Conservation (phyloP, 2,888 invertebrate genomes). For the Chloroclysta siterata region DNA sequence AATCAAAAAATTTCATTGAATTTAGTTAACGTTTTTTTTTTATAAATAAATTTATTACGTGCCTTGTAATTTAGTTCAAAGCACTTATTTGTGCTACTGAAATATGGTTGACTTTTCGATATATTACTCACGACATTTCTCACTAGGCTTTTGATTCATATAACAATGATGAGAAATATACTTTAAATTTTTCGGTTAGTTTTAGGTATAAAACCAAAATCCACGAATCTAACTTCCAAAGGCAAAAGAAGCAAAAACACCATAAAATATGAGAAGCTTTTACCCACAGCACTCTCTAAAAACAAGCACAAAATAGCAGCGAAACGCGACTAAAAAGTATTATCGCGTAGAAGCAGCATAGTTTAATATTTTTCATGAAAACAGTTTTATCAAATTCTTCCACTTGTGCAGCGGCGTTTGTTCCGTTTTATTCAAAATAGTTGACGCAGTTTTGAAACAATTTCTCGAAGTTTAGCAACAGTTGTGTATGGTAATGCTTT, state of each 20-base stretch:
- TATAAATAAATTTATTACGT: too few relatives aligned
- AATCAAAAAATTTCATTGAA: too few relatives aligned
- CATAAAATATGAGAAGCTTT: conserved; percentile 10
- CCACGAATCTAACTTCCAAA: not conserved
- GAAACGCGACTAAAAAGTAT: conserved; percentile 14
- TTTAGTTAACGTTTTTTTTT: too few relatives aligned
- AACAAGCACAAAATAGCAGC: conserved; percentile 10
- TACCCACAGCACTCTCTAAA: conserved; percentile 9
- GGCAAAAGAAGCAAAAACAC: conserved; percentile 5
- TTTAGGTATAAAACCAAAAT: not conserved
- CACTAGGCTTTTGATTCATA: too few relatives aligned
- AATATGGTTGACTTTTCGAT: too few relatives aligned
- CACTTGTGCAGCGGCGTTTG: conserved; percentile 21
- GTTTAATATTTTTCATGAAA: conserved; percentile 37
- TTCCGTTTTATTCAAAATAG: conserved; percentile 40
- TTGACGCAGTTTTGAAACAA: conserved; percentile 39
- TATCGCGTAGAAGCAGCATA: conserved; percentile 25
- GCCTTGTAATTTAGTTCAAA: too few relatives aligned
- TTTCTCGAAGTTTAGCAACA: conserved; percentile 35
- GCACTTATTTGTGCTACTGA: too few relatives aligned
- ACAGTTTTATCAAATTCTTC: conserved; percentile 38
- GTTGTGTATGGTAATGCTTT: conserved; percentile 30
- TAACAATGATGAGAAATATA: too few relatives aligned
- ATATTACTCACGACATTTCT: too few relatives aligned
- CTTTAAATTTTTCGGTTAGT: too few relatives aligned